Conservation (phyloP, 2,888 invertebrate genomes). For the Adineta ricciae region DNA sequence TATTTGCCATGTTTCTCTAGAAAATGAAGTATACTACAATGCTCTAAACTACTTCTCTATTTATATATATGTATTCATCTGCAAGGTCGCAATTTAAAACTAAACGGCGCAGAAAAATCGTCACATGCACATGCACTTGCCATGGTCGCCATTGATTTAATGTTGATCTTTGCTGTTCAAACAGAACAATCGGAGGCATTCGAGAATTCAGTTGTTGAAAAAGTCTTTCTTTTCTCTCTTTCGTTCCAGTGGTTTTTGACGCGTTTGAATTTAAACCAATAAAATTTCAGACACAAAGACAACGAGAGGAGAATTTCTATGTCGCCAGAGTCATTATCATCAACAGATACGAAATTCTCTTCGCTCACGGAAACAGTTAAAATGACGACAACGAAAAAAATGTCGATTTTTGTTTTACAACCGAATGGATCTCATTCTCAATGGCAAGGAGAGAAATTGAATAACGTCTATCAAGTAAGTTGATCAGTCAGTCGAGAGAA, state of each 20-base stretch:
- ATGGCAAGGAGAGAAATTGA: conserved; percentile 21
- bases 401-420: conserved; percentile 8
- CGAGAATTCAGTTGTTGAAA: not conserved
- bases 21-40: not conserved
- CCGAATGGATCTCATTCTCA: not conserved
- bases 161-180: not conserved
- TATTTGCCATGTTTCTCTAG: not conserved
- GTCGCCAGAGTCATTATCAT: not conserved
- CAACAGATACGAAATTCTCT: not conserved
- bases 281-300: not conserved
- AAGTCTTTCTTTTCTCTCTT: not conserved
- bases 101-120: not conserved
- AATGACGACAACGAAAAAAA: not conserved
- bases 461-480: not conserved
- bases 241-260: not conserved
- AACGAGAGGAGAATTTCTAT: not conserved
- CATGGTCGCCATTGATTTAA: not conserved
- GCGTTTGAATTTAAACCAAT: not conserved
- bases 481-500: not conserved
- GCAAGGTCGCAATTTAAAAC: not conserved
- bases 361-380: not conserved
- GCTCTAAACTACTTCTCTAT: not conserved
- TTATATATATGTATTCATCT: not conserved
- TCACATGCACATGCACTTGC: not conserved
- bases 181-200: not conserved